phyloP scores from a whole-genome alignment of 2,888 invertebrate species.

The Alitta virens region DNA sequence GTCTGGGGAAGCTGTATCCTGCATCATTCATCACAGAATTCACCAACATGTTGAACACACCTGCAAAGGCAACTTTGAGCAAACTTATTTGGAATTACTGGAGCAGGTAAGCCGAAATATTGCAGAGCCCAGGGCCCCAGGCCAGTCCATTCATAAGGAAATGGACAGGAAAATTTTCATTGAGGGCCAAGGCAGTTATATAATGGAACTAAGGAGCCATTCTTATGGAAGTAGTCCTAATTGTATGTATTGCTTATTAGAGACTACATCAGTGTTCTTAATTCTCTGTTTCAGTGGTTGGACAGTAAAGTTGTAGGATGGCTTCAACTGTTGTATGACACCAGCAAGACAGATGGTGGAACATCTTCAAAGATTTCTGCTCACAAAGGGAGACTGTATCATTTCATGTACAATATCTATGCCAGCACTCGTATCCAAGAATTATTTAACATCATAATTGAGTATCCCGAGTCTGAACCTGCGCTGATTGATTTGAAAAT shows the following conservation, averaged over 20 bases:
- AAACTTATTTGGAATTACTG: slow-evolving; percentile 73
- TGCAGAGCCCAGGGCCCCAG: too few relatives aligned
- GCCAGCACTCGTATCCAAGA: slow-evolving; percentile 68
- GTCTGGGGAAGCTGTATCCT: slow-evolving; percentile 80
- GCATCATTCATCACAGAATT: slow-evolving; percentile 79
- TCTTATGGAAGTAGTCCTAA: too few relatives aligned
- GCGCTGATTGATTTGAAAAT: slow-evolving; percentile 84
- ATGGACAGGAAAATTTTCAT: too few relatives aligned
- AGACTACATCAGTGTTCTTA: too few relatives aligned
- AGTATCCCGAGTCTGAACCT: slow-evolving; percentile 92
- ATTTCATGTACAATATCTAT: slow-evolving; percentile 84
- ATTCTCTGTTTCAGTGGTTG: slow-evolving; percentile 68
- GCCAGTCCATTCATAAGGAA: too few relatives aligned
- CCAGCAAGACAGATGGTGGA: background rate
- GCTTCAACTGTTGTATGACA: slow-evolving; percentile 77
- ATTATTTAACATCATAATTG: slow-evolving; percentile 92
- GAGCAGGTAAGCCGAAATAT: slow-evolving; percentile 66
- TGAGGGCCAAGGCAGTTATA: too few relatives aligned
- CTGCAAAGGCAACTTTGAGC: slow-evolving; percentile 84
- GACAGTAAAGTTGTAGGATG: slow-evolving; percentile 82
- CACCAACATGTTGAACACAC: slow-evolving; percentile 78
- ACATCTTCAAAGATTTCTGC: background rate
- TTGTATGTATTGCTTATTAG: too few relatives aligned
- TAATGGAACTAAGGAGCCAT: too few relatives aligned
- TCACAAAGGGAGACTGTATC: slow-evolving; percentile 62